Evolutionary conservation across 2,888 invertebrate genomes (phyloP).

Genomic region (Timandra comae): DNA sequence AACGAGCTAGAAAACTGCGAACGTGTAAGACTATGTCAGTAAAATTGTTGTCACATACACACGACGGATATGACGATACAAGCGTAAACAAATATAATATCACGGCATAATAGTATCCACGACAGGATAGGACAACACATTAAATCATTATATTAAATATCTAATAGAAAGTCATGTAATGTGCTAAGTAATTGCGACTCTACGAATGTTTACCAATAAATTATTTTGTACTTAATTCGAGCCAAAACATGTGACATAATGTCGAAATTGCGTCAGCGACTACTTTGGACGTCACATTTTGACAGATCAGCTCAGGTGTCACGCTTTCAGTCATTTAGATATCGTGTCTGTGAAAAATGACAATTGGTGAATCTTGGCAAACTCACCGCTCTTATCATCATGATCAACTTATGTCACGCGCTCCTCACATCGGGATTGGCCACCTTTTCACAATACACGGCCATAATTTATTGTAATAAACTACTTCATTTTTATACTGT

Average conservation of each 20-base stretch:
- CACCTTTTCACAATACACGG: slow-evolving; percentile 2
- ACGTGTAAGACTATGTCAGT: too few relatives aligned
- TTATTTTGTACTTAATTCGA: neutral
- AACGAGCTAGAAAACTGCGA: too few relatives aligned
- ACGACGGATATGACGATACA: too few relatives aligned
- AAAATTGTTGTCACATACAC: too few relatives aligned
- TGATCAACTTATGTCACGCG: slow-evolving; percentile 28
- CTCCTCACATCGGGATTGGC: slow-evolving; percentile 2
- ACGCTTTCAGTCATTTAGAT: slow-evolving; percentile 28
- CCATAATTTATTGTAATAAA: slow-evolving; percentile 3
- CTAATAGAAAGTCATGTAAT: too few relatives aligned
- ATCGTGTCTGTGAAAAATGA: slow-evolving; percentile 37
- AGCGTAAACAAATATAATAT: too few relatives aligned
- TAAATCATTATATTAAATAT: too few relatives aligned
- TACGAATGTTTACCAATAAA: neutral
- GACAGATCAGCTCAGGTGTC: slow-evolving; percentile 41
- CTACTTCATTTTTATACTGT: too few relatives aligned
- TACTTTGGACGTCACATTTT: slow-evolving; percentile 24
- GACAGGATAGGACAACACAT: too few relatives aligned
- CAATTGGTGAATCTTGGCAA: slow-evolving; percentile 47
- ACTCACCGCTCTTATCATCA: slow-evolving; percentile 30
- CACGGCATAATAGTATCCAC: too few relatives aligned
- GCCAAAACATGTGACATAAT: slow-evolving; percentile 20
- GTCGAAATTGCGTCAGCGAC: slow-evolving; percentile 24
- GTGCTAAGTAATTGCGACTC: too few relatives aligned